These are phyloP conservation scores for Amia ocellicauda DNA, from an alignment of 2,113 vertebrate genomes.

Conservation along the genomic window DNA sequence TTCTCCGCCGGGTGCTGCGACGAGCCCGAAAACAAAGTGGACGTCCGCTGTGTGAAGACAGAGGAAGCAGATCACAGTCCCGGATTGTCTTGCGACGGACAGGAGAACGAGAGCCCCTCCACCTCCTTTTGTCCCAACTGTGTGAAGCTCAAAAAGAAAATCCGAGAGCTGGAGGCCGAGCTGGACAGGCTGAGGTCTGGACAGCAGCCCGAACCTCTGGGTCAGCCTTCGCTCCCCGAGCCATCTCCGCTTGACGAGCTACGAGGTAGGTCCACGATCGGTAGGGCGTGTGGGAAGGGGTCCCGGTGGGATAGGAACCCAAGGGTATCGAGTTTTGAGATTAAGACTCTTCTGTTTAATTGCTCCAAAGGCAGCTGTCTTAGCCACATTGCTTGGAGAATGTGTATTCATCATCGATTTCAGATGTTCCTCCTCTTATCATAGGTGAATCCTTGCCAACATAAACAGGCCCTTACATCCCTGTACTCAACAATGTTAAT, in stretches of 20 bases:
- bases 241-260: slow-evolving; percentile 79
- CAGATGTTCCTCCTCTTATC: too few species aligned
- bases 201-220: slow-evolving; percentile 54
- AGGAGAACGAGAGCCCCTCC: slow-evolving; percentile 71
- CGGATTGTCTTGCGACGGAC: slow-evolving; percentile 48
- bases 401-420: too few species aligned
- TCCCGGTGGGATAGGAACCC: not conserved
- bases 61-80: slow-evolving; percentile 73
- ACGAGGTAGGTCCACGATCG: slow-evolving; percentile 70
- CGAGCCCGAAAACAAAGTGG: slow-evolving; percentile 9
- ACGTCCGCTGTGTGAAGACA: slow-evolving; percentile 58
- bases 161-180: slow-evolving; percentile 88
- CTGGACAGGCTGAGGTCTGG: slow-evolving; percentile 79
- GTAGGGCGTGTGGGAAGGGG: not conserved
- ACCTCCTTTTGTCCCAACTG: slow-evolving; percentile 95
- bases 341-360: not conserved
- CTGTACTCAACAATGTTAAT: too few species aligned
- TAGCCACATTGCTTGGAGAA: not conserved
- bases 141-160: slow-evolving; percentile 85
- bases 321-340: not conserved
- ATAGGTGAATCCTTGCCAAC: too few species aligned
- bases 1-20: slow-evolving; percentile 19
- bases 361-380: not conserved
- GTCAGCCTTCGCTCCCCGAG: slow-evolving; percentile 71
- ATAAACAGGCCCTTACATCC: too few species aligned